These are phyloP conservation scores for Muntiacus reevesi DNA, from an alignment of 2,113 vertebrate genomes.

Conservation along the genomic window DNA sequence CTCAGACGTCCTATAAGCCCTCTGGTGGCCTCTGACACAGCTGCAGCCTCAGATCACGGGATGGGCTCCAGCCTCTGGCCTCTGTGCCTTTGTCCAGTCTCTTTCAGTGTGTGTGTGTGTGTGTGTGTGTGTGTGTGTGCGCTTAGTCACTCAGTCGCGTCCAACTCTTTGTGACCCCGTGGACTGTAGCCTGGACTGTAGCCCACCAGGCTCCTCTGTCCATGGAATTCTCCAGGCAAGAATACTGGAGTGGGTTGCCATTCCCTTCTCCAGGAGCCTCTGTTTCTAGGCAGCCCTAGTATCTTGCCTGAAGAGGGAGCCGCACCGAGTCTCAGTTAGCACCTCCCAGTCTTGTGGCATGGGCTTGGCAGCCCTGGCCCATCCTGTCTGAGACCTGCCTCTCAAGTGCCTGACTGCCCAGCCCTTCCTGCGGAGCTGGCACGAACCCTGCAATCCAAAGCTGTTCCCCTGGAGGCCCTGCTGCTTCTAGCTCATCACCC, in stretches of 20 bases:
- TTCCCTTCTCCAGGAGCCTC: not conserved
- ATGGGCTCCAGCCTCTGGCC: not conserved
- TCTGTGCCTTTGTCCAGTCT: not conserved
- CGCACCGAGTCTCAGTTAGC: not conserved
- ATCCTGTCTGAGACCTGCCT: not conserved
- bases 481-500: not conserved
- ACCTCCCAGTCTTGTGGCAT: not conserved
- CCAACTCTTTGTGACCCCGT: not conserved
- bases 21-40: not conserved
- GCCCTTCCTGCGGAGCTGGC: not conserved
- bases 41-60: not conserved
- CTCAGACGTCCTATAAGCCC: not conserved
- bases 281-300: not conserved
- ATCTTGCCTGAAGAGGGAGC: not conserved
- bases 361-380: not conserved
- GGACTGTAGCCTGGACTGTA: not conserved
- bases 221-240: not conserved
- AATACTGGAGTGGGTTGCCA: not conserved
- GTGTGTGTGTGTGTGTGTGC: not conserved
- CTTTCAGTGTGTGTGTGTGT: not conserved
- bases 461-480: not conserved
- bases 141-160: not conserved
- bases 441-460: not conserved
- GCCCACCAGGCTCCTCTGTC: not conserved
- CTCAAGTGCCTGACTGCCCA: not conserved